Base-by-base conservation (phyloP, 2,113 vertebrate genomes). In the Cebidichthys violaceus region DNA sequence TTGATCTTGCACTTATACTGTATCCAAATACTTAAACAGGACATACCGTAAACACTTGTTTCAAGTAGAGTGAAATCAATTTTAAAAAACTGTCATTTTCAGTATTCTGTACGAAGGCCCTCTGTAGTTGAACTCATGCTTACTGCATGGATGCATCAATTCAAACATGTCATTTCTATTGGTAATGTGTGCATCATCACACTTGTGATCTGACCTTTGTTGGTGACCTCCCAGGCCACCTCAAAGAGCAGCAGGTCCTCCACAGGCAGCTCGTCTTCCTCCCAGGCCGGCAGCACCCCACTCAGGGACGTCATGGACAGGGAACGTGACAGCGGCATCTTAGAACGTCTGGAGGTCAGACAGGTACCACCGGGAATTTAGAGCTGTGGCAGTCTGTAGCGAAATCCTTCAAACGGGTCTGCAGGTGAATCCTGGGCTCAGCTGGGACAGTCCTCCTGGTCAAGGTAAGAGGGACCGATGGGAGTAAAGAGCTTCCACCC, bases 221-320 rank as follows among this genome's bases (percentile, higher is more conserved):
- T 99, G 69, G 97, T 96, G 76, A 98, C 97, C 89, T 99, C 98
- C 98, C 98, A 99, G 52, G 98, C 91, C 14, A 98, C 92, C 92
- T 99, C 98, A 22, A 99, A 99, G 24, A 99, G 96, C 81, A 99
- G 87, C 75, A 99, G 86, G 55, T 99, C 96, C 33, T 99, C 96
- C 83, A 98, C 93, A 0, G 96, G 97, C 41, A 99, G 93, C 10
- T 95, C 95, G 22, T 97, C 96, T 1, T 96, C 96, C 22, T 99
- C 97, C 96, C 96, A 97, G 68, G 93, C 93, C 0, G 96, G 96
- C 65, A 99, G 95, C 3, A 93, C 72, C 35, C 97, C 96, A 0
- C 96, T 96, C 57, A 99, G 94, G 59, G 98, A 99, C 3, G 96
- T 95, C 90, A 99, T 95, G 37, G 98, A 99, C 10, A 99, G 77